Conservation (phyloP, 2,888 invertebrate genomes). For the Tipula helvola region DNA sequence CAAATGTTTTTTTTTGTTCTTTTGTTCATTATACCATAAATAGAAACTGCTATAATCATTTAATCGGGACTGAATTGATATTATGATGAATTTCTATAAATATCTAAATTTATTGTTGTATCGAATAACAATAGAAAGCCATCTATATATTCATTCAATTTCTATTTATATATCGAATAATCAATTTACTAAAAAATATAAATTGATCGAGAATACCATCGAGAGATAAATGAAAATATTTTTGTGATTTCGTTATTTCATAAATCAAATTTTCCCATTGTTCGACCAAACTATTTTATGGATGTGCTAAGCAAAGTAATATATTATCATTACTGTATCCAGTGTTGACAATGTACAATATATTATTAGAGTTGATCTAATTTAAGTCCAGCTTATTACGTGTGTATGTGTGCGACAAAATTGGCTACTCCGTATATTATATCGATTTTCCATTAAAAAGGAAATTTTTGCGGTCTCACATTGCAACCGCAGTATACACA, state of each 20-base stretch:
- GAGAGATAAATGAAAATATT: too few species aligned
- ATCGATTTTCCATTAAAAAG: background rate
- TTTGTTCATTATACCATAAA: background rate
- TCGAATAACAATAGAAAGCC: background rate
- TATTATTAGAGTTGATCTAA: background rate
- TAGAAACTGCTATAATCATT: background rate
- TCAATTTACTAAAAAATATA: background rate
- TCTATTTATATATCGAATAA: background rate
- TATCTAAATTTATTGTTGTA: background rate
- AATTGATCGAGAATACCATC: background rate
- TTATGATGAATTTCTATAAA: background rate
- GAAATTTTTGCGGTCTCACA: background rate
- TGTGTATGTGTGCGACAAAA: background rate
- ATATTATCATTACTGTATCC: background rate
- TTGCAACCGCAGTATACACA: background rate
- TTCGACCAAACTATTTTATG: background rate
- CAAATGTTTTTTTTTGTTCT: background rate
- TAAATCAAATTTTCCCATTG: background rate
- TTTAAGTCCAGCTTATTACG: background rate
- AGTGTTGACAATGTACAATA: background rate
- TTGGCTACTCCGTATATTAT: background rate
- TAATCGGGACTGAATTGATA: background rate
- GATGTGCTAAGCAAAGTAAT: background rate
- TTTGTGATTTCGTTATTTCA: background rate
- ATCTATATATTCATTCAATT: background rate